Evolutionary conservation across 2,113 vertebrate species (phyloP), one percentile per base, ranked within the genome.

Genomic region (Dunckerocampus dactyliophorus): DNA sequence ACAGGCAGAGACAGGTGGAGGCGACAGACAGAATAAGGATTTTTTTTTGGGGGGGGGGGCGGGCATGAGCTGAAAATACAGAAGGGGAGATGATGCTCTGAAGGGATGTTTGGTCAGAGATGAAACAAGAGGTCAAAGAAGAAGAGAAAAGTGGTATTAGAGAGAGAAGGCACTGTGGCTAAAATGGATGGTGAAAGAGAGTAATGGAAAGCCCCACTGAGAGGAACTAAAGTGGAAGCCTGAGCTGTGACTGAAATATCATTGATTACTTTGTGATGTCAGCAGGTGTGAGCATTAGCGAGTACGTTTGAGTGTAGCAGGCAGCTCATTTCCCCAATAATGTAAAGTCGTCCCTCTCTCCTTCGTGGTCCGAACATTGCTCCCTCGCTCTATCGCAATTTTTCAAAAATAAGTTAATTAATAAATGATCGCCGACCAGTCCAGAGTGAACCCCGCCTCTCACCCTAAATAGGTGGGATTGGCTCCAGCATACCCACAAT

Each of bases 21-120:
- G 75, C 78, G 72, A 85, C 58, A 53, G 72, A 68, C 69, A 65
- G 64, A 73, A 75, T 22, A 63, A 52, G 63, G 68, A 72, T 69
- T 59, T 79, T 77, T 65, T 28, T 28, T 28, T 28, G 2, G 24
- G 24, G 43, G 67, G 66, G 50, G 60, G 15, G 45, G 47, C 42
- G 28, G 24, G 45, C 47, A 34, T 14, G 61, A 71, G 60, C 52
- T 62, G 60, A 69, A 62, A 63, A 69, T 66, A 52, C 48, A 48
- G 62, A 69, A 57, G 63, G 21, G 47, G 65, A 76, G 62, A 77
- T 74, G 73, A 57, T 42, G 66, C 31, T 37, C 53, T 54, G 76
- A 66, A 45, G 42, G 28, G 47, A 69, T 56, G 56, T 62, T 65
- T 69, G 59, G 62, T 24, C 9, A n/a, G 62, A 73, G 56, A 53